Evolutionary conservation across 2,888 invertebrate species (phyloP).

Genomic region (Celastrina argiolus): DNA sequence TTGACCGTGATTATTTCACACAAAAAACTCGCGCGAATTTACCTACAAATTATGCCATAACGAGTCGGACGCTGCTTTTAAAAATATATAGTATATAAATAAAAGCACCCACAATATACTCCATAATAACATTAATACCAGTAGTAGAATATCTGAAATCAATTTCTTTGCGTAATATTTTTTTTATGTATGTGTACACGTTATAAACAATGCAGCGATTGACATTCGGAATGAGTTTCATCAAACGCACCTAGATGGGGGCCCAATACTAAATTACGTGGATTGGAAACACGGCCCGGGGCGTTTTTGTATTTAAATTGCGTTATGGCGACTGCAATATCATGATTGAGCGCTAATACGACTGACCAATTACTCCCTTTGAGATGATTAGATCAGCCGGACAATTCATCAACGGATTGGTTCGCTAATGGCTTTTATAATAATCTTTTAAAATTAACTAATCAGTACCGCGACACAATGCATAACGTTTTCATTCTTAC

Average conservation of each 20-base stretch:
- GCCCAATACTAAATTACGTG: constrained; percentile 23
- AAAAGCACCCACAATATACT: no score
- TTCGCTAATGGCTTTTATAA: constrained; percentile 23
- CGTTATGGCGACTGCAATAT: constrained; percentile 37
- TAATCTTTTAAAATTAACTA: constrained; percentile 10
- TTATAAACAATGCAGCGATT: constrained; percentile 12
- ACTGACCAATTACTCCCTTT: constrained; percentile 37
- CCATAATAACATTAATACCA: no score
- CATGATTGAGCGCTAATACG: constrained; percentile 38
- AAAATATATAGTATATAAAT: no score
- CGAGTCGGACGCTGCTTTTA: no score
- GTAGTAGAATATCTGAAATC: no score
- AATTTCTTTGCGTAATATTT: no score
- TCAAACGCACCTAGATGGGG: constrained; percentile 18
- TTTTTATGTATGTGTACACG: neutral
- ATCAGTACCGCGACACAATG: neutral
- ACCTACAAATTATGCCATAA: no score
- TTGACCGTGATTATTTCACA: neutral
- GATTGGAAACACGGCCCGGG: constrained; percentile 28
- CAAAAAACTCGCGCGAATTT: no score
- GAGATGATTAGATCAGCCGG: constrained; percentile 37
- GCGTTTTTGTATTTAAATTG: constrained; percentile 39
- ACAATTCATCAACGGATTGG: constrained; percentile 35
- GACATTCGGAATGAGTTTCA: constrained; percentile 15
- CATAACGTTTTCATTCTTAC: neutral